These are phyloP conservation scores for Sebastes matsubarae DNA, from an alignment of 2,797 vertebrate species.

Conservation along the genomic window DNA sequence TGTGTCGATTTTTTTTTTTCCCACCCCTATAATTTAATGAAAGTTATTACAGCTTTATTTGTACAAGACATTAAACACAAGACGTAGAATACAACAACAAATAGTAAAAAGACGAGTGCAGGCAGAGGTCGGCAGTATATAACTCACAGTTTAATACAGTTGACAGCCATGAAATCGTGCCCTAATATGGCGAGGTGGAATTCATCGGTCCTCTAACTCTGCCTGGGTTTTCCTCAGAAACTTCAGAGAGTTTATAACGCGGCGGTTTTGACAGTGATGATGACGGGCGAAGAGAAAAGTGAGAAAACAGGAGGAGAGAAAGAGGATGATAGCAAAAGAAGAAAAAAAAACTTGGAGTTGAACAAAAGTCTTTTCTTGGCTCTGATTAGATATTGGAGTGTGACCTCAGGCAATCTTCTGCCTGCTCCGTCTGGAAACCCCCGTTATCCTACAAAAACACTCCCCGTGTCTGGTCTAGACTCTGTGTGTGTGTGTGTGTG, in stretches of 20 bases:
- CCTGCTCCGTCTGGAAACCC: constrained; percentile 65
- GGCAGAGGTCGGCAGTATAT: background rate
- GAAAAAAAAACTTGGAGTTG: background rate
- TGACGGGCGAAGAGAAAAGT: background rate
- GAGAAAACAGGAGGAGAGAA: background rate
- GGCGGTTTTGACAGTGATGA: background rate
- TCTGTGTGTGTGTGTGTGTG: background rate
- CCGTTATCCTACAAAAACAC: constrained; percentile 54
- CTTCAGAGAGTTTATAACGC: background rate
- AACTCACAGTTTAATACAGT: background rate
- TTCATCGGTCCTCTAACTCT: background rate
- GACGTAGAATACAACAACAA: background rate
- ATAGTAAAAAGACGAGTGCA: background rate
- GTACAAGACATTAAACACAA: background rate
- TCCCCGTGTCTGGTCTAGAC: constrained; percentile 58
- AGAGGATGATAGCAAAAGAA: background rate
- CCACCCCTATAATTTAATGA: too few relatives aligned
- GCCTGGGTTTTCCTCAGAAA: background rate
- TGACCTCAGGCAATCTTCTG: constrained; percentile 57
- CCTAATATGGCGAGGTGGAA: background rate
- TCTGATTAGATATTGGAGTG: constrained; percentile 50
- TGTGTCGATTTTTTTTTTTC: too few relatives aligned
- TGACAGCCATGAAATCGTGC: background rate
- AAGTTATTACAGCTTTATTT: background rate
- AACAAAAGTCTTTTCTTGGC: constrained; percentile 40